Conservation (phyloP, 2,888 invertebrate genomes). For the Himalopsyche kuldschensis region DNA sequence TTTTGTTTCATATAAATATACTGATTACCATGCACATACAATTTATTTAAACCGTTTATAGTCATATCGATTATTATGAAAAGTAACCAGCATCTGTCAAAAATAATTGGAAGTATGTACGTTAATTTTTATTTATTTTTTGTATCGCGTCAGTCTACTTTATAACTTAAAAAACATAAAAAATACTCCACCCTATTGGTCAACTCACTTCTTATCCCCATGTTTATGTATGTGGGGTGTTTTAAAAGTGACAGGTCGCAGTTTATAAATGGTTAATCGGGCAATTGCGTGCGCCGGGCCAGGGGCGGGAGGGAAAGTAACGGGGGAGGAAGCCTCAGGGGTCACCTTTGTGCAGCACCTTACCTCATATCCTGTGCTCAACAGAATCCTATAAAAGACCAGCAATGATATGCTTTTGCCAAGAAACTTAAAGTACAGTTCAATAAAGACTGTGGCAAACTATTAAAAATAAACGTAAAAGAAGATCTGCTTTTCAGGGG, state of each 20-base stretch:
- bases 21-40: too few relatives aligned
- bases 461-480: not conserved
- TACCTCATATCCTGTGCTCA: not conserved
- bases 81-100: too few relatives aligned
- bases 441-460: not conserved
- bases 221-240: slow-evolving; percentile 33
- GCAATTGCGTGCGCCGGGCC: slow-evolving; percentile 36
- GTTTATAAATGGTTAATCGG: slow-evolving; percentile 40
- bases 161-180: not conserved
- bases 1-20: too few relatives aligned
- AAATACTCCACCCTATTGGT: slow-evolving; percentile 5
- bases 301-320: not conserved
- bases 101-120: too few relatives aligned
- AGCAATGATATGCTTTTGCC: not conserved
- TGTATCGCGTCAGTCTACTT: too few relatives aligned
- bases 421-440: not conserved
- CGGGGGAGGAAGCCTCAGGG: slow-evolving; percentile 4
- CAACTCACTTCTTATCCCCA: slow-evolving; percentile 27
- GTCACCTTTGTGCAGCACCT: not conserved
- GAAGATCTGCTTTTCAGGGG: too few relatives aligned
- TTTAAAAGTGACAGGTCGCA: slow-evolving; percentile 39
- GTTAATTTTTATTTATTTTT: too few relatives aligned
- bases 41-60: too few relatives aligned
- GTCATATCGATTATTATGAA: too few relatives aligned
- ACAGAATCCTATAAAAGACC: not conserved